These are phyloP conservation scores for Eospalax fontanierii DNA, from an alignment of 2,797 vertebrate genomes.

Conservation along the genomic window DNA sequence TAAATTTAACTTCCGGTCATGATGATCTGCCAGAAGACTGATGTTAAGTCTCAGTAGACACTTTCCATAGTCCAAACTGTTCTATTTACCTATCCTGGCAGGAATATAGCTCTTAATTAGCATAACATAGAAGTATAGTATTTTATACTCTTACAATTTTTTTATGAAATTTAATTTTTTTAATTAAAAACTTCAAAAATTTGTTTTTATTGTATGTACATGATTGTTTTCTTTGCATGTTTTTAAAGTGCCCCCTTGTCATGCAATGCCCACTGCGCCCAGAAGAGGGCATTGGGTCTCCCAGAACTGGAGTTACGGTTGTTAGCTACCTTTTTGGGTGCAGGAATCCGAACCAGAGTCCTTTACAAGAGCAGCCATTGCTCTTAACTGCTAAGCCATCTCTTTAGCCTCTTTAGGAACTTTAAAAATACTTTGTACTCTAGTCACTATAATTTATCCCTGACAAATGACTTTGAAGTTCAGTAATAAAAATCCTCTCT, in stretches of 20 bases:
- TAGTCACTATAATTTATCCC: not conserved
- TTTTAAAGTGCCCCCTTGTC: no score
- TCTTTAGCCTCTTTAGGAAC: not conserved
- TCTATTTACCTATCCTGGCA: conserved; percentile 23
- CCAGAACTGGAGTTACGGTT: no score
- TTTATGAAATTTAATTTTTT: not conserved
- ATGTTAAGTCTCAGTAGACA: conserved; percentile 15
- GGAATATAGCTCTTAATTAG: conserved; percentile 49
- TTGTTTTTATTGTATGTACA: no score
- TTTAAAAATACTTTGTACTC: conserved; percentile 34
- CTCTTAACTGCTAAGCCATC: no score
- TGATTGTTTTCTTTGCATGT: no score
- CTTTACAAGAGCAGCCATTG: no score
- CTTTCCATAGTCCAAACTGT: not conserved
- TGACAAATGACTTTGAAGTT: conserved; percentile 55
- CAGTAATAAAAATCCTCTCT: conserved; percentile 58
- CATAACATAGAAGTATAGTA: not conserved
- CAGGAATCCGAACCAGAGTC: no score
- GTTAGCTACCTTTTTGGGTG: no score
- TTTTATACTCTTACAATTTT: conserved; percentile 46
- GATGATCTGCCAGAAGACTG: conserved; percentile 34
- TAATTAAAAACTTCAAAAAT: no score
- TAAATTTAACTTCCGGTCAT: not conserved
- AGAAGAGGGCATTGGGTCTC: no score
- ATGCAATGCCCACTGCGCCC: no score